phyloP scores from a whole-genome alignment of 2,888 invertebrate species.

The Trissolcus brochymenae region DNA sequence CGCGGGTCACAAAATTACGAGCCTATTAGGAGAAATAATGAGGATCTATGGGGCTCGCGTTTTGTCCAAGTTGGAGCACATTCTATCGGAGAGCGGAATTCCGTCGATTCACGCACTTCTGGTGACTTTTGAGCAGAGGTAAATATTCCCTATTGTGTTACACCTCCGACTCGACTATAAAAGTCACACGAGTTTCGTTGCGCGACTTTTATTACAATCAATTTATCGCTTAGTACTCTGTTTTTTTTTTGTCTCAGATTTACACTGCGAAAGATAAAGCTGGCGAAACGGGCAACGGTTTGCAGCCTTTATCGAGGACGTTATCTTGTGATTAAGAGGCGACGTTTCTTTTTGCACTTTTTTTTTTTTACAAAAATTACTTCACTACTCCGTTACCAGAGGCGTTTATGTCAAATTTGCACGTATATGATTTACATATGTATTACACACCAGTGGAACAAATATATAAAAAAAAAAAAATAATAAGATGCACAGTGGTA shows the following conservation, averaged over 20 bases:
- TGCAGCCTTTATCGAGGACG: conserved; percentile 17
- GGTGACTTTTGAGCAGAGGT: not conserved
- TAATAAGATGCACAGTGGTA: conserved; percentile 17
- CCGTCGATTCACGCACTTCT: conserved; percentile 6
- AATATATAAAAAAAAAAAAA: no score
- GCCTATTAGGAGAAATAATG: conserved; percentile 44
- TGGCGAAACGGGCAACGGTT: conserved; percentile 10
- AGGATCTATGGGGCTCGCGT: conserved; percentile 14
- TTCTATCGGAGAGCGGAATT: not conserved
- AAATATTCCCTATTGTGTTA: conserved; percentile 30
- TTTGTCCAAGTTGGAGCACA: no score
- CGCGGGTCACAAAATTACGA: conserved; percentile 31
- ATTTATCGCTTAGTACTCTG: conserved; percentile 1
- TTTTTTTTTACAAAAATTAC: conserved; percentile 12
- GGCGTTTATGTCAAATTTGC: conserved; percentile 54
- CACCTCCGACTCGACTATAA: not conserved
- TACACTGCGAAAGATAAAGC: no score
- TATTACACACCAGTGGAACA: conserved; percentile 29
- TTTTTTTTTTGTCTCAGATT: no score
- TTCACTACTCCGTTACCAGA: conserved; percentile 17
- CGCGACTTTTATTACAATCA: conserved; percentile 6
- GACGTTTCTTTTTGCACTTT: not conserved
- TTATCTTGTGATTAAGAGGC: not conserved
- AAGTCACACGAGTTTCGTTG: not conserved
- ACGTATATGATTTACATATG: conserved; percentile 46